Evolutionary conservation across 2,888 invertebrate genomes (phyloP).

Genomic region (Hyposoter dolosus): DNA sequence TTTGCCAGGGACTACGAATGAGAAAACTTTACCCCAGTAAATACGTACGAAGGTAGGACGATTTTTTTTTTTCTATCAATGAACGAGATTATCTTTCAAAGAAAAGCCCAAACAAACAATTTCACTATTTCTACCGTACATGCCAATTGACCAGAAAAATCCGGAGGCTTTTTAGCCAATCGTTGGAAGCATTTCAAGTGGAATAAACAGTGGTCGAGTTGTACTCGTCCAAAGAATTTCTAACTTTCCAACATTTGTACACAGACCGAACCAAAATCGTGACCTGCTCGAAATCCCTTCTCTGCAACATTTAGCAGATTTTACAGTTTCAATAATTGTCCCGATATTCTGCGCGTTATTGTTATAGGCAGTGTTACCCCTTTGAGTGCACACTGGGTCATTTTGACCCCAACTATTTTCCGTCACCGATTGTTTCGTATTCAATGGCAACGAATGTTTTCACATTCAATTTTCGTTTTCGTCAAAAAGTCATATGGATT

Average conservation of each 20-base stretch:
- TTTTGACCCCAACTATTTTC: too few relatives aligned
- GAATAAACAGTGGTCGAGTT: not conserved
- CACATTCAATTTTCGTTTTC: too few relatives aligned
- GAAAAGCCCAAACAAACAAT: not conserved
- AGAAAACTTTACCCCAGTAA: not conserved
- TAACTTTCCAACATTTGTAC: not conserved
- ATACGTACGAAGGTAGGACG: not conserved
- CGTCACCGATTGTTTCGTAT: too few relatives aligned
- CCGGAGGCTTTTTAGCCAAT: not conserved
- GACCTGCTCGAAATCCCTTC: not conserved
- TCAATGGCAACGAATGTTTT: too few relatives aligned
- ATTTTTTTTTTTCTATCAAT: not conserved
- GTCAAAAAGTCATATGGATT: too few relatives aligned
- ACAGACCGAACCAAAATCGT: not conserved
- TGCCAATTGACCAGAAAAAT: not conserved
- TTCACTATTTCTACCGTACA: not conserved
- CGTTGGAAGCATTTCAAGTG: not conserved
- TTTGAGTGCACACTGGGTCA: too few relatives aligned
- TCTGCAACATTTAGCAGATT: not conserved
- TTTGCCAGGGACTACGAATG: not conserved
- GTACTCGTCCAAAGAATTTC: not conserved
- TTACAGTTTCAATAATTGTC: too few relatives aligned
- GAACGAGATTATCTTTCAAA: not conserved
- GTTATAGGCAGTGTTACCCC: too few relatives aligned
- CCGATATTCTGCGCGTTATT: too few relatives aligned